Conservation (phyloP, 2,113 vertebrate genomes). For the Lampris megalopsis region DNA sequence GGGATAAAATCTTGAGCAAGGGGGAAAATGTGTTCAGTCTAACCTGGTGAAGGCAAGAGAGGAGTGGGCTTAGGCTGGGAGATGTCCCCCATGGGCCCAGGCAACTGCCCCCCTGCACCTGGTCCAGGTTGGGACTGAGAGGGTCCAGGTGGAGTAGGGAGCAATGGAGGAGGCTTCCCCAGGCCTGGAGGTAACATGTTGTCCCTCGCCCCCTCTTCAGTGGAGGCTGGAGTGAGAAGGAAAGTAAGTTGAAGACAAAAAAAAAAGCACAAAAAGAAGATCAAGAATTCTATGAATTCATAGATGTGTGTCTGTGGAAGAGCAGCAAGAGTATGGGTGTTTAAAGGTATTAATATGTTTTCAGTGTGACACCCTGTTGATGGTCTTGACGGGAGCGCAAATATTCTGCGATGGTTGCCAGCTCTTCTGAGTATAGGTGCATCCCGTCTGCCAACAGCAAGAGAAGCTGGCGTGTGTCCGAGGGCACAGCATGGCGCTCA, state of each 20-base stretch:
- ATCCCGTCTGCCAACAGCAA: constrained; percentile 80
- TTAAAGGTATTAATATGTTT: background rate
- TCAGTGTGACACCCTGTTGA: constrained; percentile 70
- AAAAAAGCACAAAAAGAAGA: background rate
- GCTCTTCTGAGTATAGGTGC: constrained; percentile 76
- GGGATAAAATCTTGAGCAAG: no score
- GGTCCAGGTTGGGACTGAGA: constrained; percentile 46
- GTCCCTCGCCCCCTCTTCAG: constrained; percentile 51
- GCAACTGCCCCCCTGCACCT: constrained; percentile 20
- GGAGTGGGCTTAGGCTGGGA: constrained; percentile 45
- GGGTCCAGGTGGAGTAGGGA: constrained; percentile 68
- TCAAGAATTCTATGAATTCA: background rate
- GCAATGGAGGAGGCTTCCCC: constrained; percentile 79
- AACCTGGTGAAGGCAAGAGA: constrained; percentile 77
- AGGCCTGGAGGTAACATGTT: constrained; percentile 60
- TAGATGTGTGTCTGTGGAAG: no score
- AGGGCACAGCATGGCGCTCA: constrained; percentile 74
- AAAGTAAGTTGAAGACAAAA: background rate
- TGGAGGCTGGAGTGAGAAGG: constrained; percentile 40
- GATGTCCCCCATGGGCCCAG: constrained; percentile 46
- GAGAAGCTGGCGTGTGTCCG: constrained; percentile 74
- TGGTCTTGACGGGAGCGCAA: constrained; percentile 76
- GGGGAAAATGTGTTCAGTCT: constrained; percentile 6
- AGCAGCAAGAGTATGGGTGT: background rate
- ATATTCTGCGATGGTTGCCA: constrained; percentile 75